Conservation (phyloP, 2,113 vertebrate genomes). For the Gorsachius goisagi region DNA sequence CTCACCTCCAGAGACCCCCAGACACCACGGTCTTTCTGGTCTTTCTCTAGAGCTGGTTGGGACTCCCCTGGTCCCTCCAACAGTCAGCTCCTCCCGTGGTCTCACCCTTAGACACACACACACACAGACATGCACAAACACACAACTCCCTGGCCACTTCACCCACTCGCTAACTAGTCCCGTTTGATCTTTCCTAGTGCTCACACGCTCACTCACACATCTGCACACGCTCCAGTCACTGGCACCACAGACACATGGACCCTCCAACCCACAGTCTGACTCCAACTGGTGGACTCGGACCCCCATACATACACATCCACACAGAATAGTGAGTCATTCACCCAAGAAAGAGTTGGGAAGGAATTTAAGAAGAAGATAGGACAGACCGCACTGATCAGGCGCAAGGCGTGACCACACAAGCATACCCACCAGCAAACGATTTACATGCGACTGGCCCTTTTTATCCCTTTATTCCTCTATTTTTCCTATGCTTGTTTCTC, state of each 20-base stretch:
- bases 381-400: not conserved
- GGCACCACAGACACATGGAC: not conserved
- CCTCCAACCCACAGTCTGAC: fast-evolving
- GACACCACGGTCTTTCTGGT: fast-evolving
- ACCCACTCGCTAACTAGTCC: not conserved
- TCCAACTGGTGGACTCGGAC: fast-evolving
- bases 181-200: not conserved
- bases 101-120: not conserved
- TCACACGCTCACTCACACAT: fast-evolving
- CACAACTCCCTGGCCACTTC: not conserved
- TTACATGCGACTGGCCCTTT: not conserved
- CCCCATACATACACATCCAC: not conserved
- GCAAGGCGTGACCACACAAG: fast-evolving
- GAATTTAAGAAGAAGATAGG: not conserved
- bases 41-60: not conserved
- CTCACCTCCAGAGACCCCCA: not conserved
- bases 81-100: not conserved
- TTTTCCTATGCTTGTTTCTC: not conserved
- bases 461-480: not conserved
- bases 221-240: fast-evolving
- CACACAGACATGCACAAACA: too few species aligned
- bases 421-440: not conserved
- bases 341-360: not conserved
- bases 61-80: not conserved
- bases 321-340: not conserved